These are phyloP conservation scores for Notarius lentiginosus DNA, from an alignment of 2,113 vertebrate genomes.

Conservation along the genomic window DNA sequence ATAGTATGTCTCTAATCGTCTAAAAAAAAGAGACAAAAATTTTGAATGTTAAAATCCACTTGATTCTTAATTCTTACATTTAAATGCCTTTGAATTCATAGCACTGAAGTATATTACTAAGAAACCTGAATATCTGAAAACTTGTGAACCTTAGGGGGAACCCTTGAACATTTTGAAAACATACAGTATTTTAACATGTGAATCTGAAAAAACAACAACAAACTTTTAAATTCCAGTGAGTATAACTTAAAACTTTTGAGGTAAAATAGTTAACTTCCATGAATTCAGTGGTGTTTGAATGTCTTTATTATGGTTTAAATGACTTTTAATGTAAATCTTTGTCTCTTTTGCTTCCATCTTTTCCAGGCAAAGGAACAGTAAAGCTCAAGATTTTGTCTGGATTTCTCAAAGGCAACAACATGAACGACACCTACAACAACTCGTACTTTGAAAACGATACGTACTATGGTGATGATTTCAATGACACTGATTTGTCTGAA, in stretches of 20 bases:
- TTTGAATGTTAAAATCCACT: background rate
- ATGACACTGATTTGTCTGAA: background rate
- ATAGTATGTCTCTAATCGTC: background rate
- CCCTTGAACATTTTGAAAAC: background rate
- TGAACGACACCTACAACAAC: background rate
- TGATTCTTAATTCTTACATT: background rate
- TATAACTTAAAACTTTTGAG: background rate
- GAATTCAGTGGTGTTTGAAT: background rate
- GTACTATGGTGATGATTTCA: background rate
- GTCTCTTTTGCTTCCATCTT: background rate
- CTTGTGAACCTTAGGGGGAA: no score
- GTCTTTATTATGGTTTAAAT: background rate
- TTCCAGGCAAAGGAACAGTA: background rate
- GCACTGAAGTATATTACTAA: background rate
- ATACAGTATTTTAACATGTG: background rate
- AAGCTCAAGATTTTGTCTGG: background rate
- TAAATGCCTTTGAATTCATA: background rate
- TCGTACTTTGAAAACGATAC: fast-evolving
- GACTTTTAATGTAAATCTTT: background rate
- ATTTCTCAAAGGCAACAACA: background rate
- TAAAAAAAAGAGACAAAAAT: background rate
- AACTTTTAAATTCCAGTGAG: background rate
- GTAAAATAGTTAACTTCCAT: background rate
- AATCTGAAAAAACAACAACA: background rate
- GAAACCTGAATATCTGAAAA: background rate